phyloP scores from a whole-genome alignment of 2,797 vertebrate species.

The Smutsia temminckii region DNA sequence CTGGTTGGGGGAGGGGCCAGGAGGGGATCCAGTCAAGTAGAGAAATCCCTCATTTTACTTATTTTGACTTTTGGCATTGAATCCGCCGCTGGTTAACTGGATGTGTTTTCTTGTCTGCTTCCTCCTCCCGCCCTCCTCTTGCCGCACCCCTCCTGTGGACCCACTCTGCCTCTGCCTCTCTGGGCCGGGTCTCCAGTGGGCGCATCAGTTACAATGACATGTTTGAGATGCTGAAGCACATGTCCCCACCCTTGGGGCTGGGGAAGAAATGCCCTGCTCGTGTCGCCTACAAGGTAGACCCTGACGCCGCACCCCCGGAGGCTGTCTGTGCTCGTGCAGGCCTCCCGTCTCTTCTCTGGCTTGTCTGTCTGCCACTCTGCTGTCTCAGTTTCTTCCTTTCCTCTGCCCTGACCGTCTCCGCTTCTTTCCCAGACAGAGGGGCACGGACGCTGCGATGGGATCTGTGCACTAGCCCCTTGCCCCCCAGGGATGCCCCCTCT shows the following conservation, averaged over 20 bases:
- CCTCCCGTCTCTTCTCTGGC: neutral
- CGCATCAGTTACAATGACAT: conserved; percentile 99
- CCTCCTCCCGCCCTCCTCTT: conserved; percentile 53
- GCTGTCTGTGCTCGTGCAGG: conserved; percentile 80
- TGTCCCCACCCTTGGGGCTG: conserved; percentile 99
- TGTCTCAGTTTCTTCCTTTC: conserved; percentile 64
- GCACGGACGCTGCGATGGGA: neutral
- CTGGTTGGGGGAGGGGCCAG: conserved; percentile 75
- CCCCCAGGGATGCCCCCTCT: neutral
- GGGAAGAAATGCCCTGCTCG: conserved; percentile 99
- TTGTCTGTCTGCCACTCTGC: conserved; percentile 65
- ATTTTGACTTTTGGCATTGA: conserved; percentile 78
- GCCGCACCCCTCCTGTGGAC: conserved; percentile 74
- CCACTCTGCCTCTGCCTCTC: conserved; percentile 83
- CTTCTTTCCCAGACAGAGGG: conserved; percentile 57
- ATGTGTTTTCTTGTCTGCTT: conserved; percentile 91
- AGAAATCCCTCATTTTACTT: conserved; percentile 62
- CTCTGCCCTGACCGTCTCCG: conserved; percentile 21
- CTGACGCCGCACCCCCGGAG: conserved; percentile 65
- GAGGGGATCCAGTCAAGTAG: conserved; percentile 47
- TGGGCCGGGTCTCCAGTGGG: conserved; percentile 88
- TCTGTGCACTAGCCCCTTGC: neutral
- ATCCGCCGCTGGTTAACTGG: conserved; percentile 92
- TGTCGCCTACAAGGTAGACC: conserved; percentile 98
- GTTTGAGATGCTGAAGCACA: conserved; percentile 99